Conservation (phyloP, 2,797 vertebrate genomes). For the Discoglossus pictus region DNA sequence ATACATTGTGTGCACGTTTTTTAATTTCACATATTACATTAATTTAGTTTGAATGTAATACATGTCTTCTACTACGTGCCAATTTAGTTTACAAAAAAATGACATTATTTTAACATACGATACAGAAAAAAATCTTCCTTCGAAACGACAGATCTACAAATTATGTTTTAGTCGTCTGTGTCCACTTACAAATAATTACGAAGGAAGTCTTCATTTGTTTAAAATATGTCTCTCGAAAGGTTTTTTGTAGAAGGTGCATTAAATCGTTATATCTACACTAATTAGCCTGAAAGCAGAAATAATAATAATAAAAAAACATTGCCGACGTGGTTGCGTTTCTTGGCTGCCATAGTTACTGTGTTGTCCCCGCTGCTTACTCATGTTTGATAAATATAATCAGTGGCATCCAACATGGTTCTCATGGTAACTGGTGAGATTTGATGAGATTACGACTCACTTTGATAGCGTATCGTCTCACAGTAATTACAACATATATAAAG, state of each 20-base stretch:
- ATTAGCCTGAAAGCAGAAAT: slow-evolving; percentile 31
- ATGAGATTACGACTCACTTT: slow-evolving; percentile 14
- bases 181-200: no score
- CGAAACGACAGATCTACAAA: no score
- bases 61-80: no score
- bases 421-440: slow-evolving; percentile 36
- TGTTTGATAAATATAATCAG: slow-evolving; percentile 37
- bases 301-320: slow-evolving; percentile 15
- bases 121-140: no score
- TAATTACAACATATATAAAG: no score
- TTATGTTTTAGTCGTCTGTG: no score
- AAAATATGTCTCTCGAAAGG: not conserved
- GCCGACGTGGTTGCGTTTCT: slow-evolving; percentile 20
- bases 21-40: no score
- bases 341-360: not conserved
- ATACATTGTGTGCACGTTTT: no score
- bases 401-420: slow-evolving; percentile 27
- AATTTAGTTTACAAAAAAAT: not conserved
- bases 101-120: no score
- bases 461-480: not conserved
- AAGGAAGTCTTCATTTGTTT: slow-evolving; percentile 5
- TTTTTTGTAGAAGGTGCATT: slow-evolving; percentile 11
- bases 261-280: slow-evolving; percentile 1
- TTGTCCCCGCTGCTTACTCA: slow-evolving; percentile 15
- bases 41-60: no score